Evolutionary conservation across 2,888 invertebrate genomes (phyloP).

Genomic region (Melolontha melolontha): DNA sequence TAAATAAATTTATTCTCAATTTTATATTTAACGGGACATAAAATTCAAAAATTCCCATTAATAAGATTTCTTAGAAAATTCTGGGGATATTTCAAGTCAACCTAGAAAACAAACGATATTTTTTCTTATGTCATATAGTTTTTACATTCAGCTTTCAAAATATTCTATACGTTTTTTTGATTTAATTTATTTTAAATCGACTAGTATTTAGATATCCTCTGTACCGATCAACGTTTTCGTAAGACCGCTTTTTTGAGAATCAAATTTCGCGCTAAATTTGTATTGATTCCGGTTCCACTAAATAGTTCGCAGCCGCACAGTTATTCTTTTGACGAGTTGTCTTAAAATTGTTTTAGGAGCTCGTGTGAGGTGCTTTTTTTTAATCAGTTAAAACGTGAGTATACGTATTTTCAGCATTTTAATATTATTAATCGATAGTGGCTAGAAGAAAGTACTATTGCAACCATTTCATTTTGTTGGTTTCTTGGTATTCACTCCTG

Average conservation of each 20-base stretch:
- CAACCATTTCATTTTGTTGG: constrained; percentile 38
- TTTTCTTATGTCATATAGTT: constrained; percentile 46
- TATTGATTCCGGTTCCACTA: constrained; percentile 60
- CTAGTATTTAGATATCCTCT: constrained; percentile 46
- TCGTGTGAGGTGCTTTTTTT: constrained; percentile 65
- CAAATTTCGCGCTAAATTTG: constrained; percentile 46
- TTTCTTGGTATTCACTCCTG: constrained; percentile 37
- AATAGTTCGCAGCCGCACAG: constrained; percentile 55
- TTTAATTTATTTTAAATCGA: constrained; percentile 48
- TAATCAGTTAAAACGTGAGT: constrained; percentile 66
- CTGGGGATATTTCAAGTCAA: constrained; percentile 37
- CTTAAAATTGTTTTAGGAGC: constrained; percentile 56
- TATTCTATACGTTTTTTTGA: constrained; percentile 46
- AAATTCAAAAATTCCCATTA: too few relatives aligned
- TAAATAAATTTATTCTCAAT: too few relatives aligned
- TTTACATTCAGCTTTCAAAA: constrained; percentile 48
- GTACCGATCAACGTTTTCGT: constrained; percentile 27
- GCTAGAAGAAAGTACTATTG: constrained; percentile 19
- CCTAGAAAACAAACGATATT: constrained; percentile 45
- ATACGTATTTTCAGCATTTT: constrained; percentile 41
- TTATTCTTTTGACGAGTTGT: constrained; percentile 55
- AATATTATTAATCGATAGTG: constrained; percentile 26
- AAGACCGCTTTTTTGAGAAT: constrained; percentile 22
- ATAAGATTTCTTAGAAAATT: not conserved
- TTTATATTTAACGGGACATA: too few relatives aligned